These are phyloP conservation scores for Bradypodion pumilum DNA, from an alignment of 2,797 vertebrate genomes.

Conservation along the genomic window DNA sequence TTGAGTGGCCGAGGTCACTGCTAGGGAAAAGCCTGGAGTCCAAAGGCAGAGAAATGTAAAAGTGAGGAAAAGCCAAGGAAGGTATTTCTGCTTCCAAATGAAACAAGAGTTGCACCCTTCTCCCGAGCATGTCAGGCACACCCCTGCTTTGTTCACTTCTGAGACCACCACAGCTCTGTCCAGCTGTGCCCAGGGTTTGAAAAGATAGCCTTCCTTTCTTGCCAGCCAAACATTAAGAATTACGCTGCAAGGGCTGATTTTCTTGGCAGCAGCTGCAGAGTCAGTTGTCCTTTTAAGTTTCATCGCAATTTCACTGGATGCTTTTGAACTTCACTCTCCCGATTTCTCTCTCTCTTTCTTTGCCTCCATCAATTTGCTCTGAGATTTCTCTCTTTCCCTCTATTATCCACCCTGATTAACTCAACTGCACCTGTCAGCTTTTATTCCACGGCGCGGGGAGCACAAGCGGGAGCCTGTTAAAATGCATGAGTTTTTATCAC, in stretches of 20 bases:
- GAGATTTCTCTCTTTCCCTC: conserved; percentile 74
- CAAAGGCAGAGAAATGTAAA: background rate
- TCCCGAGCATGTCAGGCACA: background rate
- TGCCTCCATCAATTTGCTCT: conserved; percentile 70
- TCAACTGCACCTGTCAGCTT: conserved; percentile 75
- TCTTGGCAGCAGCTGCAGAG: background rate
- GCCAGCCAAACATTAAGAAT: background rate
- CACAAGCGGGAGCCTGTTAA: conserved; percentile 64
- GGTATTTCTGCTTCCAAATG: background rate
- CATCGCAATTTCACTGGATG: conserved; percentile 58
- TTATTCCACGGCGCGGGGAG: conserved; percentile 54
- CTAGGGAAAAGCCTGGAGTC: background rate
- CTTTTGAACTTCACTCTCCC: conserved; percentile 65
- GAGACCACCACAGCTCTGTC: background rate
- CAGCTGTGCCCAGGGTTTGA: too few species aligned
- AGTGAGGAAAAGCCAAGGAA: background rate
- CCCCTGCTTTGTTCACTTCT: background rate
- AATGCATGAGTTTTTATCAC: conserved; percentile 67
- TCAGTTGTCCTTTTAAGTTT: conserved; percentile 63
- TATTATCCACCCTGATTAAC: conserved; percentile 80
- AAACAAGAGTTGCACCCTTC: background rate
- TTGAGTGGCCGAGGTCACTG: background rate
- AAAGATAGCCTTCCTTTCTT: background rate
- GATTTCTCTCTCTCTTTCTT: conserved; percentile 62
- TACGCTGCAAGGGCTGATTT: background rate